Conservation (phyloP, 2,797 vertebrate species). For the Tangara arthus region DNA sequence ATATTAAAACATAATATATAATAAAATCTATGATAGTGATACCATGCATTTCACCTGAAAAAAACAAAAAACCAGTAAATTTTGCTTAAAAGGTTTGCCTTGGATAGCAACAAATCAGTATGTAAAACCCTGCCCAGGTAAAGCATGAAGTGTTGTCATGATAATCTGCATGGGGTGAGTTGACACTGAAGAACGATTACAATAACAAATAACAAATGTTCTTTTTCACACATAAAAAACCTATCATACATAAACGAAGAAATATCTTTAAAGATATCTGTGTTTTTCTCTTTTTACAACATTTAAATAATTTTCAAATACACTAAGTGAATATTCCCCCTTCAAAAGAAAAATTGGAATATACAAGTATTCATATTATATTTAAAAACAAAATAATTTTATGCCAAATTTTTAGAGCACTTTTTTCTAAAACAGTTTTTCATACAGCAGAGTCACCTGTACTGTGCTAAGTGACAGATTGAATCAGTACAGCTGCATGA, state of each 20-base stretch:
- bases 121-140: neutral
- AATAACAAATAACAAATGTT: neutral
- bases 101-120: neutral
- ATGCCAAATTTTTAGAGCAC: neutral
- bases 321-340: neutral
- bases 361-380: neutral
- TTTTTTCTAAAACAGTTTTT: neutral
- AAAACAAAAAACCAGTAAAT: neutral
- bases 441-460: neutral
- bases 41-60: neutral
- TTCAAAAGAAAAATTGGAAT: neutral
- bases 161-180: neutral
- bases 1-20: neutral
- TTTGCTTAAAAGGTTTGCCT: neutral
- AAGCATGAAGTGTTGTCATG: neutral
- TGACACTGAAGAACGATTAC: neutral
- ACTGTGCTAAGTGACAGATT: neutral
- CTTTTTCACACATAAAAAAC: neutral
- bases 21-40: neutral
- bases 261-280: neutral
- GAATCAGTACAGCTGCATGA: neutral
- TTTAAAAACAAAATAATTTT: neutral
- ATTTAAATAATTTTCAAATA: neutral
- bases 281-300: neutral
- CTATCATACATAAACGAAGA: neutral